These are phyloP conservation scores for Parapsyche elsis DNA, from an alignment of 1,140 invertebrate species.

Conservation along the genomic window DNA sequence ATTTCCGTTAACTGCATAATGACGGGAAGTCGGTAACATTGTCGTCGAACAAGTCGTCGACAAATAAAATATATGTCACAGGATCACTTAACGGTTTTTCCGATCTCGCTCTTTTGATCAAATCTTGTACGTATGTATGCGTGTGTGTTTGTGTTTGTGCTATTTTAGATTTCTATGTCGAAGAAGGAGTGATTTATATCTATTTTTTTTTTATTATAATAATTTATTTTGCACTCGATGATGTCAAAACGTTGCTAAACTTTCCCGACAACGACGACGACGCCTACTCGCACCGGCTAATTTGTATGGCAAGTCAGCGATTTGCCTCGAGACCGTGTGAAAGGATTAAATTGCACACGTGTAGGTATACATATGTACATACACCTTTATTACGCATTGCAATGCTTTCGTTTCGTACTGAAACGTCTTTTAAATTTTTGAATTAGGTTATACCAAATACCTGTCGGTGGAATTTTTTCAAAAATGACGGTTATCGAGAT, in stretches of 20 bases:
- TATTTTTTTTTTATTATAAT: not conserved
- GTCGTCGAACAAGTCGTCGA: not conserved
- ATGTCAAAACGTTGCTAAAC: constrained; percentile 22
- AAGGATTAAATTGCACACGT: not conserved
- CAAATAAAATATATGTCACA: constrained; percentile 3
- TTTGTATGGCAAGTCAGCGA: not conserved
- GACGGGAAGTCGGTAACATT: not conserved
- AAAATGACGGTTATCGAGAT: not conserved
- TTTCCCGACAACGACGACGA: not conserved
- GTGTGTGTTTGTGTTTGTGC: not conserved
- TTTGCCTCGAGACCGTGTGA: constrained; percentile 12
- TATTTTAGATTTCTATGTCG: not conserved
- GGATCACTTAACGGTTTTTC: constrained; percentile 5
- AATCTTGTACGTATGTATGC: not conserved
- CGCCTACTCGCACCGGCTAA: not conserved
- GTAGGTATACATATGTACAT: too few relatives aligned
- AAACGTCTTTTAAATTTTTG: too few relatives aligned
- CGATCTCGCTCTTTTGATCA: not conserved
- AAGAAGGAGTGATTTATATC: constrained; percentile 13
- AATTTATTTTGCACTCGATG: constrained; percentile 2
- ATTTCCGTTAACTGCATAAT: not conserved
- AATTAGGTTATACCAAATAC: not conserved
- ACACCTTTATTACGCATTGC: not conserved
- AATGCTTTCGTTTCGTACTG: too few relatives aligned
- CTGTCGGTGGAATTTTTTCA: not conserved